These are phyloP conservation scores for Sipha flava DNA, from an alignment of 1,140 invertebrate genomes.

Conservation along the genomic window DNA sequence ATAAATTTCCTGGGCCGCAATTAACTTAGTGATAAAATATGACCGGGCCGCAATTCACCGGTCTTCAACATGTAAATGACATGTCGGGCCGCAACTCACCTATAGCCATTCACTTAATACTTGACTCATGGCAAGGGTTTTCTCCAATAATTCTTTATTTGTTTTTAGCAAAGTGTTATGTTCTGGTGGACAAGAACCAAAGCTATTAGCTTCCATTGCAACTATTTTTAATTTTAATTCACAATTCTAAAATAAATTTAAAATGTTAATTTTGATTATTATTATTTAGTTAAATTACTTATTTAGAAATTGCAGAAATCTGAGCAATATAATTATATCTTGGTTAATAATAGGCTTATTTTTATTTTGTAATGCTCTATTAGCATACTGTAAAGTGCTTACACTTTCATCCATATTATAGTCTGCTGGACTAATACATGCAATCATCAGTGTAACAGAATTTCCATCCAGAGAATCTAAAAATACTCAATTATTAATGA, in stretches of 20 bases:
- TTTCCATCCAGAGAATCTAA: conserved; percentile 73
- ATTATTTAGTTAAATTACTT: conserved; percentile 52
- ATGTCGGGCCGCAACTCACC: no score
- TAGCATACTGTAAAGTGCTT: conserved; percentile 87
- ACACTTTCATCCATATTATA: conserved; percentile 99
- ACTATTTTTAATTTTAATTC: conserved; percentile 24
- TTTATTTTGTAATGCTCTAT: conserved; percentile 93
- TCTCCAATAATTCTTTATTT: background rate
- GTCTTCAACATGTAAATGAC: no score
- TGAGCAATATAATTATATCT: conserved; percentile 93
- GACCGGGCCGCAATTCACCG: no score
- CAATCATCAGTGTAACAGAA: conserved; percentile 97
- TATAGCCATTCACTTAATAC: conserved; percentile 22
- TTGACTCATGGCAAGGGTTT: conserved; percentile 10
- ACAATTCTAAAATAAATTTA: background rate
- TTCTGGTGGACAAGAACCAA: conserved; percentile 7
- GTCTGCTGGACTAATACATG: conserved; percentile 91
- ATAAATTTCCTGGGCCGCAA: no score
- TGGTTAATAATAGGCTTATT: conserved; percentile 99
- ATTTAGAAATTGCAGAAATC: conserved; percentile 88
- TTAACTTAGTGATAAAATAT: no score
- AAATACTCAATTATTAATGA: background rate
- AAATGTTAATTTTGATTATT: background rate
- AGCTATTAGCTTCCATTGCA: conserved; percentile 6
- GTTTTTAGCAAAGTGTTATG: background rate